These are phyloP conservation scores for Boloria euphrosyne DNA, from an alignment of 2,888 invertebrate species.

Conservation along the genomic window DNA sequence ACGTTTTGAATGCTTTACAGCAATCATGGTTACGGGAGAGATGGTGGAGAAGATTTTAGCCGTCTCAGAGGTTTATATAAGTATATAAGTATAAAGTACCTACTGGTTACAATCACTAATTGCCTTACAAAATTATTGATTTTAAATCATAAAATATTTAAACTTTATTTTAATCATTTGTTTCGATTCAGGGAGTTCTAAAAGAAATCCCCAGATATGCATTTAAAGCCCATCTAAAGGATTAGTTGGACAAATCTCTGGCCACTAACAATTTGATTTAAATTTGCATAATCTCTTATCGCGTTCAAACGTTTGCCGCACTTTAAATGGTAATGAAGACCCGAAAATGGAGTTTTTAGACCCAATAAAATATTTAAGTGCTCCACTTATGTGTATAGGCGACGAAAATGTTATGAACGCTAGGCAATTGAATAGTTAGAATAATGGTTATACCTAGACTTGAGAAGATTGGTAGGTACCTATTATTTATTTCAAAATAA, in stretches of 20 bases:
- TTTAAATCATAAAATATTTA: too few relatives aligned
- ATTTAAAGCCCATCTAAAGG: slow-evolving; percentile 30
- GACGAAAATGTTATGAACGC: slow-evolving; percentile 7
- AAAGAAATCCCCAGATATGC: slow-evolving; percentile 28
- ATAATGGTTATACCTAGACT: background rate
- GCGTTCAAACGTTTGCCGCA: slow-evolving; percentile 60
- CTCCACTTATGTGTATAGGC: slow-evolving; percentile 18
- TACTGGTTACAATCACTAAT: too few relatives aligned
- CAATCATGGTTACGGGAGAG: too few relatives aligned
- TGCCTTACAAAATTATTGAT: too few relatives aligned
- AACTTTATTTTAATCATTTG: background rate
- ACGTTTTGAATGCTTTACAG: too few relatives aligned
- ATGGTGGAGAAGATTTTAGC: too few relatives aligned
- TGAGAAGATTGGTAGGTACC: background rate
- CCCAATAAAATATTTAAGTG: slow-evolving; percentile 35
- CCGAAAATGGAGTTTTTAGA: slow-evolving; percentile 41
- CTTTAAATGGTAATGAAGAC: slow-evolving; percentile 73
- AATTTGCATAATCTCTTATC: slow-evolving; percentile 74
- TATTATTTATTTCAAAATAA: background rate
- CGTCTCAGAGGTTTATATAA: too few relatives aligned
- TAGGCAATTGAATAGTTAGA: background rate
- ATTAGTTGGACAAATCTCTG: slow-evolving; percentile 57
- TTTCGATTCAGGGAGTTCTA: background rate
- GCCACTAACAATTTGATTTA: slow-evolving; percentile 66
- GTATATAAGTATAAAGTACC: too few relatives aligned